Base-by-base conservation (phyloP, 92 coral and sea anemone genomes). In the Epizoanthus stellaris region DNA sequence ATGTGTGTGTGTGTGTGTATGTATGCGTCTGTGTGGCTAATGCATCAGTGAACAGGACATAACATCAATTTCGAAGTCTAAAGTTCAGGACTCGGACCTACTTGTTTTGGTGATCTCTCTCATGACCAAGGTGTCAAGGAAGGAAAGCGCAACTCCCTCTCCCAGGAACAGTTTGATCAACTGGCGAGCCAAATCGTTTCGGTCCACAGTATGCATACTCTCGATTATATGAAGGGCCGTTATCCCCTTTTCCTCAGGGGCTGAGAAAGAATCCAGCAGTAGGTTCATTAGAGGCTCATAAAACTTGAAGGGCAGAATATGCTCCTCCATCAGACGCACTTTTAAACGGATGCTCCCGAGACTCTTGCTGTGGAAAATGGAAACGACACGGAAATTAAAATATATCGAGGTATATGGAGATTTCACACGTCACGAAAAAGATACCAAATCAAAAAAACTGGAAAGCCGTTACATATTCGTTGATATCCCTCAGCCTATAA, bases 331-430 rank as follows among this genome's bases (percentile, higher is more conserved):
- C 39, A 96, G 82, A 17, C 94, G 94, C 21, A 94, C 90, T 23
- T 94, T 94, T 62, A 96, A 67, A 39, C 99, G 89, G 53, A 96
- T 94, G 69, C 95, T 96, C 38, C 99, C 99, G 21, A 96, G 90
- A 61, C 90, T 92, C 84, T 90, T 93, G 20, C 99, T 96, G 80
- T 34, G 56, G 14, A 68, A 23, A 34, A 34, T 17, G 67, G 54
- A 49, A 63, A 70, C 23, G 8, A 5, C 7, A 19, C 67, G 23
- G 6, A 20, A 12, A 30, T 21, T 36, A 14, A 3, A 19, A 20
- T 0, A 58, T 69, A 62, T 10, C 3, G 12, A 11, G 56, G 56
- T 52, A 52, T 52, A 5, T 14, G 19, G 38, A 64, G 11, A 64
- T 20, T 65, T 20, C 30, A 20, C 70, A 65, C 15, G 11, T 3